These are phyloP conservation scores for Agriopis leucophaearia DNA, from an alignment of 2,888 invertebrate species.

Conservation along the genomic window DNA sequence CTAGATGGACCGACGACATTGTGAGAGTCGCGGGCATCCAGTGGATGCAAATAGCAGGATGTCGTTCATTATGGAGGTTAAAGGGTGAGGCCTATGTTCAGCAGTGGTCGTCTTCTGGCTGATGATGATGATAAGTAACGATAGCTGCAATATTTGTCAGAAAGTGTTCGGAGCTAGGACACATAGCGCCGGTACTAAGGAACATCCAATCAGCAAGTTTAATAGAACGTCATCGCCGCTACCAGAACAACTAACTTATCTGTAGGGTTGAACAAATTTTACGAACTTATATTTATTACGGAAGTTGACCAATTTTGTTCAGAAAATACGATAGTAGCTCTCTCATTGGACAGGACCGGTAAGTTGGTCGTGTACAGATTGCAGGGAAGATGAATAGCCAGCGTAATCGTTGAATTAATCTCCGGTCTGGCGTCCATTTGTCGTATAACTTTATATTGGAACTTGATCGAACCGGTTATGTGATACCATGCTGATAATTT, in stretches of 20 bases:
- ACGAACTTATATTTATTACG: not conserved
- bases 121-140: not conserved
- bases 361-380: slow-evolving; percentile 4
- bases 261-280: not conserved
- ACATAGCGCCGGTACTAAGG: not conserved
- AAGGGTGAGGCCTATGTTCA: too few species aligned
- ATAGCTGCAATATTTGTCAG: not conserved
- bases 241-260: slow-evolving; percentile 1
- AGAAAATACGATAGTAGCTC: not conserved
- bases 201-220: slow-evolving; percentile 15
- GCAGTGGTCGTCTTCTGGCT: too few species aligned
- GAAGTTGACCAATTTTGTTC: not conserved
- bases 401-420: slow-evolving; percentile 18
- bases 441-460: slow-evolving; percentile 4
- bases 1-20: too few species aligned
- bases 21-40: too few species aligned
- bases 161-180: not conserved
- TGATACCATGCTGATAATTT: too few species aligned
- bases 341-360: not conserved
- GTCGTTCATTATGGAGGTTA: too few species aligned
- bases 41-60: too few species aligned
- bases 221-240: slow-evolving; percentile 13
- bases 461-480: not conserved
- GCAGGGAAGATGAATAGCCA: slow-evolving; percentile 13
- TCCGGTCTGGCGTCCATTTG: slow-evolving; percentile 10